Evolutionary conservation across 2,888 invertebrate species (phyloP).

Genomic region (Parthenolecanium corni): DNA sequence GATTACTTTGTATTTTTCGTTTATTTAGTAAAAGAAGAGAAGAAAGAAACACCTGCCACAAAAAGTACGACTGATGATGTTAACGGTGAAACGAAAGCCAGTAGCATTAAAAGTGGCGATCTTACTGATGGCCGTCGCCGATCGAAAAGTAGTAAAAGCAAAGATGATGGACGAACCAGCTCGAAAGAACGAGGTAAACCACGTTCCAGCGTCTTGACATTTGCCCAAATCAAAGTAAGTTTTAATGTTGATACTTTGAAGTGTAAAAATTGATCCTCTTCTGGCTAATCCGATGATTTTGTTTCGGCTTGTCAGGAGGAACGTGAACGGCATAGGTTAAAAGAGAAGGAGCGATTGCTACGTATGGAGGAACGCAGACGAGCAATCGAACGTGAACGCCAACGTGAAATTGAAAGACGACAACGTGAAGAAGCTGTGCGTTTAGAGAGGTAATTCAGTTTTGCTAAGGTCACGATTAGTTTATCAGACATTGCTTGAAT

Average conservation of each 20-base stretch:
- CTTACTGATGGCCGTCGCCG: neutral
- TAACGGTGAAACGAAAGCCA: constrained; percentile 13
- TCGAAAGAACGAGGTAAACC: constrained; percentile 8
- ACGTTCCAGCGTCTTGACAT: constrained; percentile 54
- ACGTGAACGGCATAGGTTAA: constrained; percentile 57
- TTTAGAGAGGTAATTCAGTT: constrained; percentile 45
- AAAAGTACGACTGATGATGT: constrained; percentile 8
- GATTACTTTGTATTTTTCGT: too few relatives aligned
- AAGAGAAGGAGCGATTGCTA: constrained; percentile 64
- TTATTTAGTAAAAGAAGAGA: constrained; percentile 4
- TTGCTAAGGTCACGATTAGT: neutral
- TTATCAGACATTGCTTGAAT: too few relatives aligned
- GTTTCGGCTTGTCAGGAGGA: constrained; percentile 46
- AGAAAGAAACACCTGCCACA: neutral
- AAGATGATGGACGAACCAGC: neutral
- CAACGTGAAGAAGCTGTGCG: constrained; percentile 76
- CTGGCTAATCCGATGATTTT: too few relatives aligned
- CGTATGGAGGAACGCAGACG: constrained; percentile 71
- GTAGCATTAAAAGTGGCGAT: constrained; percentile 17
- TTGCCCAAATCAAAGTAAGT: constrained; percentile 64
- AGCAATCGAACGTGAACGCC: constrained; percentile 62
- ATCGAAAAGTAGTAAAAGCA: neutral
- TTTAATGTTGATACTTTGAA: constrained; percentile 2
- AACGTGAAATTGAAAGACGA: constrained; percentile 66
- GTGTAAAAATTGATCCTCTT: neutral